These are phyloP conservation scores for Sinodicranocentrus sp. DNA, from an alignment of 2,888 invertebrate genomes.

Conservation along the genomic window DNA sequence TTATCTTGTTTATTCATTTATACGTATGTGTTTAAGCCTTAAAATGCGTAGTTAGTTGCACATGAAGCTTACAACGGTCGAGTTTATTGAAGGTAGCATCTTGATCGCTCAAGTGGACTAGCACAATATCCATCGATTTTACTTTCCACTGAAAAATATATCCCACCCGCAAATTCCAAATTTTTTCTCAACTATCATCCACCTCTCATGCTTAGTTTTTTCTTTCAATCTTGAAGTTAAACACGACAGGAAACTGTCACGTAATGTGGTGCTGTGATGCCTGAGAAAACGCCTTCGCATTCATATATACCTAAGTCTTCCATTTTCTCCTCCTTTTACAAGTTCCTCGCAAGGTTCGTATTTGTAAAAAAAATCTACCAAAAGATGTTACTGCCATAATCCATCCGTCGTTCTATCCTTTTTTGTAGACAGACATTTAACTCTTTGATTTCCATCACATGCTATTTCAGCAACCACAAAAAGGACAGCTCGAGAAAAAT, in stretches of 20 bases:
- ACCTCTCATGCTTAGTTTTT: background rate
- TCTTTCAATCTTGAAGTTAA: slow-evolving; percentile 7
- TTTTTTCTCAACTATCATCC: background rate
- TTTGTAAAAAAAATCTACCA: background rate
- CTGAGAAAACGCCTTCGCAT: background rate
- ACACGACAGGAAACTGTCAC: slow-evolving; percentile 18
- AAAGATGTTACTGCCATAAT: too few species aligned
- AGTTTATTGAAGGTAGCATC: too few species aligned
- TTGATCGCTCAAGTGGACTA: too few species aligned
- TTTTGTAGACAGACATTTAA: background rate
- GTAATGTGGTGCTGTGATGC: slow-evolving; percentile 14
- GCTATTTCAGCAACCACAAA: background rate
- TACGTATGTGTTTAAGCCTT: too few species aligned
- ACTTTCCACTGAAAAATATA: too few species aligned
- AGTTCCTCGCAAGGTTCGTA: background rate
- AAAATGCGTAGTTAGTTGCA: too few species aligned
- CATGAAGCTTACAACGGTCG: too few species aligned
- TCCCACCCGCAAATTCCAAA: too few species aligned
- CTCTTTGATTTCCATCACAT: background rate
- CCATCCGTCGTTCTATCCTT: background rate
- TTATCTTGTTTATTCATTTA: too few species aligned
- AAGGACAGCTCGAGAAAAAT: background rate
- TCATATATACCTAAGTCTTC: background rate
- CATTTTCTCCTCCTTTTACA: background rate
- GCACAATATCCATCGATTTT: too few species aligned